These are phyloP conservation scores for Pegea sp. DNA, from an alignment of 23 tunicate species.

Conservation along the genomic window DNA sequence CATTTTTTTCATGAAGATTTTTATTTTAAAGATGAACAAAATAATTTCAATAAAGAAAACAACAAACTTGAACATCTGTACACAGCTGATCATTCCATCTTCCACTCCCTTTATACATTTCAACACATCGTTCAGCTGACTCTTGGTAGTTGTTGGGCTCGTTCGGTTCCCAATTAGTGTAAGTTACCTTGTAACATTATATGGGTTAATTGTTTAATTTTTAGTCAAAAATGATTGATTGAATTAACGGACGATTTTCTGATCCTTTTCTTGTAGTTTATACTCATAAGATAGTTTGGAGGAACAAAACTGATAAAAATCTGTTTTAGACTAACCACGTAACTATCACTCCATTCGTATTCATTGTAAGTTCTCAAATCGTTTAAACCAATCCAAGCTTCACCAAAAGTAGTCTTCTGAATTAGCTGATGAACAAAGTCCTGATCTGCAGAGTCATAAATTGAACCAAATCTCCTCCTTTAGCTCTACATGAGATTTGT, in stretches of 20 bases:
- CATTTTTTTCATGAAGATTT: not conserved
- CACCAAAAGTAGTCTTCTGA: not conserved
- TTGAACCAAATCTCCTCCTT: constrained; percentile 40
- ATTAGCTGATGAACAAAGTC: constrained; percentile 39
- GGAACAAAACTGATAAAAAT: not conserved
- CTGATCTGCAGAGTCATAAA: constrained; percentile 24
- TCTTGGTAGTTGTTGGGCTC: constrained; percentile 53
- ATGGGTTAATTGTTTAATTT: no score
- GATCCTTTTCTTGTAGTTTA: no score
- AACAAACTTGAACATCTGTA: constrained; percentile 10
- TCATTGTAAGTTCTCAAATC: constrained; percentile 22
- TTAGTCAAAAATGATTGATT: no score
- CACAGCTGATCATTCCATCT: constrained; percentile 57
- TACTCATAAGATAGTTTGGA: not conserved
- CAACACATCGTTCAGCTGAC: constrained; percentile 24
- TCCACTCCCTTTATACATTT: constrained; percentile 19
- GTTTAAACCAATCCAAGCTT: constrained; percentile 69
- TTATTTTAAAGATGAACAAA: not conserved
- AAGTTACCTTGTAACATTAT: constrained; percentile 35
- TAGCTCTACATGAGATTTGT: constrained; percentile 25
- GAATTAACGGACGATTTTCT: no score
- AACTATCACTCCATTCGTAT: constrained; percentile 61
- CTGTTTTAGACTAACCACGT: constrained; percentile 34
- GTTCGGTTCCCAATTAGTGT: constrained; percentile 38
- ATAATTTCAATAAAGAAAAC: not conserved